These are phyloP conservation scores for Aphelenchoides fujianensis DNA, from an alignment of 1,140 invertebrate species.

Conservation along the genomic window DNA sequence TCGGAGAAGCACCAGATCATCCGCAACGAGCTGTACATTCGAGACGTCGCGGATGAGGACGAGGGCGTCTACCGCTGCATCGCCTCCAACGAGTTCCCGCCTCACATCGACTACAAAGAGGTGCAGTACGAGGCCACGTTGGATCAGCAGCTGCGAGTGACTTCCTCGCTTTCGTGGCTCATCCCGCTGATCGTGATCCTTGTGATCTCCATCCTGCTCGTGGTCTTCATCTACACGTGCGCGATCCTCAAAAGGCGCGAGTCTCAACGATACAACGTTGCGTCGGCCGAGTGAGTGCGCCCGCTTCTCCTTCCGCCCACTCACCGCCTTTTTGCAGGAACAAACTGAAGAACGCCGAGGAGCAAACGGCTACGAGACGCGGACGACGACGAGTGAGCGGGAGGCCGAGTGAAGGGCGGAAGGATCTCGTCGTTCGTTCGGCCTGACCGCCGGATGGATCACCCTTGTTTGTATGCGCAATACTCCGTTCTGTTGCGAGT, in stretches of 20 bases:
- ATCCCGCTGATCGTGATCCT: slow-evolving; percentile 26
- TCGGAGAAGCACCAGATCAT: slow-evolving; percentile 19
- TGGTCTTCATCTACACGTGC: slow-evolving; percentile 23
- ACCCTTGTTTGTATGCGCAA: too few relatives aligned
- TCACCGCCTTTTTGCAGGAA: slow-evolving; percentile 12
- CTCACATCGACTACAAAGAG: slow-evolving; percentile 8
- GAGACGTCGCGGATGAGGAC: slow-evolving; percentile 21
- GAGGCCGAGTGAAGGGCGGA: too few relatives aligned
- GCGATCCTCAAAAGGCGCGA: slow-evolving; percentile 14
- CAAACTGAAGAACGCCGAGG: slow-evolving; percentile 14
- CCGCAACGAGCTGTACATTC: slow-evolving; percentile 22
- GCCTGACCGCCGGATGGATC: too few relatives aligned
- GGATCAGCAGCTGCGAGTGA: slow-evolving; percentile 28
- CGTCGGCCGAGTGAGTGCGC: slow-evolving; percentile 13
- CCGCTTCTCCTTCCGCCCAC: background rate
- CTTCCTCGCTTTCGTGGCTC: slow-evolving; percentile 22
- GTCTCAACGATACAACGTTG: slow-evolving; percentile 23
- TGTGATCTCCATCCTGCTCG: slow-evolving; percentile 20
- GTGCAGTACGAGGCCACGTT: slow-evolving; percentile 18
- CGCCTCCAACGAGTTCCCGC: slow-evolving; percentile 26
- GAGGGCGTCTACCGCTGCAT: slow-evolving; percentile 29
- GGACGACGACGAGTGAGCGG: slow-evolving; percentile 19
- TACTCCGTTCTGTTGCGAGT: too few relatives aligned
- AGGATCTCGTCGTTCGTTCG: too few relatives aligned
- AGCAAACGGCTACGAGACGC: slow-evolving; percentile 17